Base-by-base conservation (phyloP, 2,888 invertebrate genomes). In the Limnephilus rhombicus region DNA sequence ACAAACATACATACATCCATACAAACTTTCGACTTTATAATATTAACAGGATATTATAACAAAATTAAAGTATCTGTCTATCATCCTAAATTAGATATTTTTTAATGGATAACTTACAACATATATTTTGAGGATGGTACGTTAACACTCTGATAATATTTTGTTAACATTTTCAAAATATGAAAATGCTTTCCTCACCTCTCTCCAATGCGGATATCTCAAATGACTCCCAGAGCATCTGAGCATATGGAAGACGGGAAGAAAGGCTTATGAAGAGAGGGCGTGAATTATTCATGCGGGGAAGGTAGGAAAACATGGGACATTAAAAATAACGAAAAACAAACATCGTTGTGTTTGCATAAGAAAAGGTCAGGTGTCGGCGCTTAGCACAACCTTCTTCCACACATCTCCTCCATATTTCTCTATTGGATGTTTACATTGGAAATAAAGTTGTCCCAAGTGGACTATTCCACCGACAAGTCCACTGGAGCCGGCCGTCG, bases 401-500 rank as follows among this genome's bases (percentile, higher is more conserved):
- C 24, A 24, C 68, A 4, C 68, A 24, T 68, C 68, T 68, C n/a
- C 24, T 68, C 68, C 24, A 68, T 68, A 68, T 68, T 68, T 68
- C 68, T 68, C 92, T 89, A 90, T 87, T 87, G 87, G 68, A 29
- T 87, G 92, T 93, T 93, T 93, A 90, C 93, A 92, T 93, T 89
- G 93, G 92, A 93, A 93, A 93, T 93, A 93, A 93, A 92, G 89
- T 93, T 92, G 87, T 87, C 87, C 87, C 87, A 53, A 87, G 87
- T 53, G 87, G 53, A 87, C 87, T 53, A 87, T 87, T 87, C 53
- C 31, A 87, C 68, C 87, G 53, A 68, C 87, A 31, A 53, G 31
- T 29, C 15, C 82, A 82, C 31, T 34, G 82, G 31, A 68, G 68
- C 68, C 4, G 68, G 24, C 68, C 68, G 68, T 24, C 24, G 68